phyloP scores from a whole-genome alignment of 1,140 invertebrate species.

The Drosophila subpulchrella region DNA sequence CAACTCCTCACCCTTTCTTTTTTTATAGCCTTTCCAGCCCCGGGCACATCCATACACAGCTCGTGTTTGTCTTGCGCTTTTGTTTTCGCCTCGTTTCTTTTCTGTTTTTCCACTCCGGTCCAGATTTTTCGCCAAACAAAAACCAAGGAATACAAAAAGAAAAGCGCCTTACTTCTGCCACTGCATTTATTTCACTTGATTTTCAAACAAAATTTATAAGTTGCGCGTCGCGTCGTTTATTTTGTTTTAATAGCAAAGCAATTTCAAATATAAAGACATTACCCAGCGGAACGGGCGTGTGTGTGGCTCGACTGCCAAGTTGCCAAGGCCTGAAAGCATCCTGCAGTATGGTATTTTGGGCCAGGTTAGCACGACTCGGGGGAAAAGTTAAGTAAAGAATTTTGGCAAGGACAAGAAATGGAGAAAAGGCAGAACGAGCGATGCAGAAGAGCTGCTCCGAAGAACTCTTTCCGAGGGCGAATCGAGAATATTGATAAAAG shows the following conservation, averaged over 20 bases:
- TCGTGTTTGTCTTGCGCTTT: constrained; percentile 39
- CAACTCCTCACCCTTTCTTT: constrained; percentile 5
- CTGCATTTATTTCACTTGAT: constrained; percentile 63
- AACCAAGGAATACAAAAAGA: background rate
- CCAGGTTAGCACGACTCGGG: constrained; percentile 18
- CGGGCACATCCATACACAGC: background rate
- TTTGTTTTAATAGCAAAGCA: constrained; percentile 66
- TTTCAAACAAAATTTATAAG: constrained; percentile 65
- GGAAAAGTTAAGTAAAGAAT: constrained; percentile 3
- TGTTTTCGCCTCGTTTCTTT: constrained; percentile 36
- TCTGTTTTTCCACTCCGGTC: constrained; percentile 16
- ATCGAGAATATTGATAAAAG: constrained; percentile 40
- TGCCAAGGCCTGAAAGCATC: constrained; percentile 50
- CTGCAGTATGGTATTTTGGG: constrained; percentile 29
- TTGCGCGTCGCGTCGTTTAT: constrained; percentile 63
- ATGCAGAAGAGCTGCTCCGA: background rate
- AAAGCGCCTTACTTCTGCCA: constrained; percentile 3
- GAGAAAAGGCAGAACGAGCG: background rate
- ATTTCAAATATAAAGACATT: constrained; percentile 57
- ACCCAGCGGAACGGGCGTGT: constrained; percentile 16
- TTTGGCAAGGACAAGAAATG: constrained; percentile 9
- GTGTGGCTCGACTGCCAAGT: background rate
- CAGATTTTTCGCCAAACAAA: constrained; percentile 17
- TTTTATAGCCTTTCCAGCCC: background rate
- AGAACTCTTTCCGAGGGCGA: background rate